Conservation (phyloP, 2,888 invertebrate genomes). For the Alviniconcha strummeri region DNA sequence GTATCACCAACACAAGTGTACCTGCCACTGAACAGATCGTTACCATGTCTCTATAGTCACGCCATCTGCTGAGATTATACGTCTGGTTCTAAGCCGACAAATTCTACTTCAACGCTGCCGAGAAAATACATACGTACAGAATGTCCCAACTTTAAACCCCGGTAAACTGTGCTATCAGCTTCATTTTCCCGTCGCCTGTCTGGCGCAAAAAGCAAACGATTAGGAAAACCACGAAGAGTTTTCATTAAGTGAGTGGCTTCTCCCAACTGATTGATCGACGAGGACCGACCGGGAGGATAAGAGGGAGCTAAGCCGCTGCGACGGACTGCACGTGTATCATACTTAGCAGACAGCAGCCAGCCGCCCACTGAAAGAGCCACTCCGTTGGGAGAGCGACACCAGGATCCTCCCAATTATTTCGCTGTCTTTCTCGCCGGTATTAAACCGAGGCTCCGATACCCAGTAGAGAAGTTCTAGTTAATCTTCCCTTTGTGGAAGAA, state of each 20-base stretch:
- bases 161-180: too few relatives aligned
- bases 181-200: not conserved
- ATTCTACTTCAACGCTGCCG: too few relatives aligned
- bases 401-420: constrained; percentile 16
- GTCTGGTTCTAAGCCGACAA: too few relatives aligned
- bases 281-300: not conserved
- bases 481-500: constrained; percentile 28
- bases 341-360: constrained; percentile 8
- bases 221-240: constrained; percentile 10
- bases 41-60: too few relatives aligned
- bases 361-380: constrained; percentile 4
- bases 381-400: not conserved
- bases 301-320: constrained; percentile 3
- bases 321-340: constrained; percentile 19
- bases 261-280: constrained; percentile 20
- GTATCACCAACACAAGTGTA: too few relatives aligned
- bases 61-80: too few relatives aligned
- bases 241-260: constrained; percentile 24
- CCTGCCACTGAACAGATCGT: too few relatives aligned
- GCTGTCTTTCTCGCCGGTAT: constrained; percentile 17
- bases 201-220: constrained; percentile 19
- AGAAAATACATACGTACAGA: too few relatives aligned
- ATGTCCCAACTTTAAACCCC: too few relatives aligned
- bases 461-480: constrained; percentile 22
- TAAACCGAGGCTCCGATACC: constrained; percentile 16